Evolutionary conservation across 2,888 invertebrate species (phyloP).

Genomic region (Perdita meconis): DNA sequence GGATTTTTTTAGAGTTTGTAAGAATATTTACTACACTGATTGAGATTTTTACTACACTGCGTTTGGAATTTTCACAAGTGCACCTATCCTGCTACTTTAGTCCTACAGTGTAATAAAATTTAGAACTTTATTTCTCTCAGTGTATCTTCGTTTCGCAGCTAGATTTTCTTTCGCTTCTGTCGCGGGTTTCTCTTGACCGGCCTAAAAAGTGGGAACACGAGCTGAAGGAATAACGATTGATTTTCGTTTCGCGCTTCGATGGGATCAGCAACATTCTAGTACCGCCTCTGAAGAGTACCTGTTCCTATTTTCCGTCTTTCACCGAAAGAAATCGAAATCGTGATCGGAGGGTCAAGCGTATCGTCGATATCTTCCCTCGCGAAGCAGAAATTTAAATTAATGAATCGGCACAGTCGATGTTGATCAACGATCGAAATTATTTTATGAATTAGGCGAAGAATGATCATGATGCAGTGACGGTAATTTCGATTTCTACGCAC

Average conservation of each 20-base stretch:
- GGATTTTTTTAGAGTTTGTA: too few relatives aligned
- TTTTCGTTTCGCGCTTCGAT: not conserved
- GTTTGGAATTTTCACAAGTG: too few relatives aligned
- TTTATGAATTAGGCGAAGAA: too few relatives aligned
- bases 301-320: slow-evolving; percentile 22
- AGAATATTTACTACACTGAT: too few relatives aligned
- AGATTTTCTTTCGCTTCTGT: too few relatives aligned
- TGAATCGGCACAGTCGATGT: not conserved
- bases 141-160: slow-evolving; percentile 1
- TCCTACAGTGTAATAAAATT: not conserved
- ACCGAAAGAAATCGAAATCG: slow-evolving; percentile 15
- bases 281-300: slow-evolving; percentile 19
- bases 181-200: slow-evolving; percentile 23
- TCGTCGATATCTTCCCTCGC: not conserved
- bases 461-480: not conserved
- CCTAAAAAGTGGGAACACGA: slow-evolving; percentile 15
- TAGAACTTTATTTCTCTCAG: too few relatives aligned
- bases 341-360: not conserved
- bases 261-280: not conserved
- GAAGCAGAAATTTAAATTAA: not conserved
- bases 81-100: too few relatives aligned
- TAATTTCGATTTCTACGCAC: slow-evolving; percentile 30
- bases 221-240: not conserved
- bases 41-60: too few relatives aligned
- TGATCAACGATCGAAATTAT: not conserved